Evolutionary conservation across 1,140 invertebrate genomes (phyloP).

Genomic region (Drosophila willistoni): DNA sequence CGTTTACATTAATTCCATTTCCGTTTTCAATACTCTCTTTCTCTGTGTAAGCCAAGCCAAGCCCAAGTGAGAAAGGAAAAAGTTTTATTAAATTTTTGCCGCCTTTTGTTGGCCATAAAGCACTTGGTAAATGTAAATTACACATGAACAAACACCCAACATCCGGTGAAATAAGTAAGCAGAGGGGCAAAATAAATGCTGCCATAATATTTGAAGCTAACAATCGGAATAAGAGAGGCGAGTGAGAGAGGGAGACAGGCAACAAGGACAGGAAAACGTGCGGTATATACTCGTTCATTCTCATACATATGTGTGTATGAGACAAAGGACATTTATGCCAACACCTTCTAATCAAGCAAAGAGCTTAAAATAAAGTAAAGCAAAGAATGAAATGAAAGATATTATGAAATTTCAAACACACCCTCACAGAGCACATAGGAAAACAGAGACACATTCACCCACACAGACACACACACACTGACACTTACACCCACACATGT

Average conservation of each 20-base stretch:
- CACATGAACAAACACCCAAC: conserved; percentile 57
- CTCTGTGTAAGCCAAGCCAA: conserved; percentile 4
- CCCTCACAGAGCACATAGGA: conserved; percentile 21
- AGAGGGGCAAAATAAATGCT: background rate
- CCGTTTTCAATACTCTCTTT: background rate
- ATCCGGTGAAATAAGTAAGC: background rate
- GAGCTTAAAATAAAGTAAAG: conserved; percentile 80
- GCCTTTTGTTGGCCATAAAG: conserved; percentile 50
- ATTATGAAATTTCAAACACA: conserved; percentile 79
- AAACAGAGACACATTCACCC: conserved; percentile 28
- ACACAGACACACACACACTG: conserved; percentile 28
- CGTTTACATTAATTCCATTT: conserved; percentile 12
- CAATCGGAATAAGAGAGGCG: conserved; percentile 8
- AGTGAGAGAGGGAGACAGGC: background rate
- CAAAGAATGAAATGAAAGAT: conserved; percentile 81
- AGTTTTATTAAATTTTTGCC: conserved; percentile 73
- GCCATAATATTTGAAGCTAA: conserved; percentile 58
- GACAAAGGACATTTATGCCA: conserved; percentile 72
- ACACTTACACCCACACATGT: conserved; percentile 23
- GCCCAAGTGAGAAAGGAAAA: background rate
- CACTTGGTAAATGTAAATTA: conserved; percentile 72
- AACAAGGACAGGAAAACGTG: conserved; percentile 12
- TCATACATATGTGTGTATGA: conserved; percentile 1
- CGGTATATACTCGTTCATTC: background rate
- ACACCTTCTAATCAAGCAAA: conserved; percentile 81